Conservation (phyloP, 2,113 vertebrate genomes). For the Bolborhynchus lineola region DNA sequence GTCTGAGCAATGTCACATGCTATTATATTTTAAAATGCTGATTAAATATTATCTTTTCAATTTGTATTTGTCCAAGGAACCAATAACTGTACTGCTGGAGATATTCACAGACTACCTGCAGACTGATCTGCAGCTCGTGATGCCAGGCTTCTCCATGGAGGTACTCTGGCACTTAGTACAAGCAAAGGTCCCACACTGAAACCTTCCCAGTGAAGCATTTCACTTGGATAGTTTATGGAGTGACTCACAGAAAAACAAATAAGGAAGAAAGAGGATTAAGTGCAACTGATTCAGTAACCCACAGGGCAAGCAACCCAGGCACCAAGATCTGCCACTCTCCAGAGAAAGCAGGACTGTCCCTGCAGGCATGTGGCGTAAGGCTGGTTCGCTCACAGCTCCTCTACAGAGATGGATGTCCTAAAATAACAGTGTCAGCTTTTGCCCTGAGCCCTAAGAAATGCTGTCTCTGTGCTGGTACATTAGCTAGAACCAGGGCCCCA, state of each 20-base stretch:
- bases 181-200: neutral
- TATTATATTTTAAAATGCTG: neutral
- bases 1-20: accelerated
- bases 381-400: neutral
- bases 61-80: neutral
- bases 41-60: neutral
- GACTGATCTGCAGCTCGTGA: neutral
- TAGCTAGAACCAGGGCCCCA: accelerated
- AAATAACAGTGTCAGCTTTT: neutral
- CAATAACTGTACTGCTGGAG: neutral
- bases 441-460: neutral
- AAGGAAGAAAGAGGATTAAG: neutral
- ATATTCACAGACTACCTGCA: neutral
- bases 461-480: neutral
- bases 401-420: neutral
- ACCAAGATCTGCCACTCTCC: neutral
- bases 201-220: neutral
- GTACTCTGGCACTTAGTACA: accelerated
- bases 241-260: neutral
- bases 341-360: neutral
- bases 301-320: neutral
- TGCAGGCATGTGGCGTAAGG: accelerated
- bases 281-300: neutral
- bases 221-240: neutral
- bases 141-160: neutral